These are phyloP conservation scores for Trididemnum nubilum DNA, from an alignment of 23 tunicate genomes.

Conservation along the genomic window DNA sequence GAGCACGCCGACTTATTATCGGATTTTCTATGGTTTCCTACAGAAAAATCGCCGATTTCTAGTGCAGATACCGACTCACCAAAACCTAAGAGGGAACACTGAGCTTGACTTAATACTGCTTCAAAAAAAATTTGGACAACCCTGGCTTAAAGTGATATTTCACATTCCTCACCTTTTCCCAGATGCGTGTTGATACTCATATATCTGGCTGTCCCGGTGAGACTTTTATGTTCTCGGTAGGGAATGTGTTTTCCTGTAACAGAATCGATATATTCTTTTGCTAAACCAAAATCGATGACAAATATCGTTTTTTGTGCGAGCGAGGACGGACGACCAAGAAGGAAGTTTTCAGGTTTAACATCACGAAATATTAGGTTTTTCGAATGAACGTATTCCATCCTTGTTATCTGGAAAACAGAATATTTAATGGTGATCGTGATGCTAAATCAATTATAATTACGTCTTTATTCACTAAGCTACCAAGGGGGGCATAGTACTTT, in stretches of 20 bases:
- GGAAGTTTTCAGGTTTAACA: constrained; percentile 99
- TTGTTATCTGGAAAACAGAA: constrained; percentile 55
- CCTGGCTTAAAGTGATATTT: too few relatives aligned
- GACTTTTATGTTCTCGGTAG: constrained; percentile 96
- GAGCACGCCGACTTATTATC: too few relatives aligned
- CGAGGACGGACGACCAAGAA: constrained; percentile 86
- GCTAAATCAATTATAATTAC: too few relatives aligned
- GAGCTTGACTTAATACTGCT: too few relatives aligned
- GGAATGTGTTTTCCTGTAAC: constrained; percentile 98
- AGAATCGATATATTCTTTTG: constrained; percentile 98
- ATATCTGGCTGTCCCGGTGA: constrained; percentile 99
- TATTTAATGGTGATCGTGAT: not conserved
- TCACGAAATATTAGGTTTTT: constrained; percentile 96
- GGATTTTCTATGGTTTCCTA: too few relatives aligned
- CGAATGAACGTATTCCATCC: constrained; percentile 97
- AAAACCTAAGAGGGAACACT: too few relatives aligned
- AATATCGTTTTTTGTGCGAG: constrained; percentile 65
- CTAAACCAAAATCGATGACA: constrained; percentile 95
- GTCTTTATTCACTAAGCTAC: too few relatives aligned
- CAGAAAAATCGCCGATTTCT: too few relatives aligned
- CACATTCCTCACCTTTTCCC: constrained; percentile 83
- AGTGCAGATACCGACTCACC: too few relatives aligned
- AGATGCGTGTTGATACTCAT: constrained; percentile 99
- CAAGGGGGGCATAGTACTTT: too few relatives aligned
- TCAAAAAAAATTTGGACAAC: too few relatives aligned